phyloP scores from a whole-genome alignment of 2,113 vertebrate species.

The Poeciliopsis occidentalis region DNA sequence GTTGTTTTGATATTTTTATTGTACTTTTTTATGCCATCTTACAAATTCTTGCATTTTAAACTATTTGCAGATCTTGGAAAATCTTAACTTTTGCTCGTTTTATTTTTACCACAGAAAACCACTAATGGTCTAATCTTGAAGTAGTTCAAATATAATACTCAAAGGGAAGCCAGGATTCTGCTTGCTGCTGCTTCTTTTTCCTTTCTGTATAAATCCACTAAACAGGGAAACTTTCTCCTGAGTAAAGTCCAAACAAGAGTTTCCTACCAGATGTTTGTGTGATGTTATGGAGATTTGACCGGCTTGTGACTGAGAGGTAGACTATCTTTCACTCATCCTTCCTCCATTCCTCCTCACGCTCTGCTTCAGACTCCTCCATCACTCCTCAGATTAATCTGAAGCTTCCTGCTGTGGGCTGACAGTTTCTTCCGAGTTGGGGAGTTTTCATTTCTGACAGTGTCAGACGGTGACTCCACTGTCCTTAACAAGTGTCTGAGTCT shows the following conservation, averaged over 20 bases:
- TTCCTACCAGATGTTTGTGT: conserved; percentile 30
- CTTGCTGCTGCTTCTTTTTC: not conserved
- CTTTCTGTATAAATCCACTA: conserved; percentile 10
- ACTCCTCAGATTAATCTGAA: conserved; percentile 64
- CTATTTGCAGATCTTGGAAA: not conserved
- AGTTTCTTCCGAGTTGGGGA: conserved; percentile 48
- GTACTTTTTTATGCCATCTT: not conserved
- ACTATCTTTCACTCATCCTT: not conserved
- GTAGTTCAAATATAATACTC: no score
- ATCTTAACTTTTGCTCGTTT: no score
- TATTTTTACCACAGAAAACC: no score
- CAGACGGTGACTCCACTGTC: conserved; percentile 34
- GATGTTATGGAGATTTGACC: conserved; percentile 12
- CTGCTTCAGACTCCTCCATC: conserved; percentile 38
- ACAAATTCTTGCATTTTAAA: not conserved
- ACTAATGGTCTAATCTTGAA: no score
- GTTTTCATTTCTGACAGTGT: conserved; percentile 51
- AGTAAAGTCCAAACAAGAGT: conserved; percentile 27
- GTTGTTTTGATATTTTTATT: not conserved
- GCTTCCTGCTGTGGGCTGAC: conserved; percentile 61
- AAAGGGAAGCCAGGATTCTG: not conserved
- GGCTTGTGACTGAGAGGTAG: conserved; percentile 7
- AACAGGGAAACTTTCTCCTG: not conserved
- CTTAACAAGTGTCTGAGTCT: conserved; percentile 1
- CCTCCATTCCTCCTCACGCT: conserved; percentile 9